These are phyloP conservation scores for Acrocephalus scirpaceus DNA, from an alignment of 2,797 vertebrate genomes.

Conservation along the genomic window DNA sequence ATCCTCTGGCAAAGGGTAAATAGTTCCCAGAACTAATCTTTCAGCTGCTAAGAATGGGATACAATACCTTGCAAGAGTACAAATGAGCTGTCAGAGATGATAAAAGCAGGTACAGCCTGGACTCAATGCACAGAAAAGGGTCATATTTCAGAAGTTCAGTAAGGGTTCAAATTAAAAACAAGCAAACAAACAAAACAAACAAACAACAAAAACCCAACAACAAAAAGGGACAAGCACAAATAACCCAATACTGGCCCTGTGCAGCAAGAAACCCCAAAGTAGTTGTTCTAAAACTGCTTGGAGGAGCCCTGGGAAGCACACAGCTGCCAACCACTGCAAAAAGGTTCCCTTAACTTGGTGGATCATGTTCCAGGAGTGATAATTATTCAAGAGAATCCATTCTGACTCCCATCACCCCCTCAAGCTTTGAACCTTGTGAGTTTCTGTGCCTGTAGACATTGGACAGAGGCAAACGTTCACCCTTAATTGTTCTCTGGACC, in stretches of 20 bases:
- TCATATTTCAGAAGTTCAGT: background rate
- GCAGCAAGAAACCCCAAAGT: background rate
- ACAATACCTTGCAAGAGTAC: background rate
- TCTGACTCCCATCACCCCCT: background rate
- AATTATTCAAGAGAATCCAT: background rate
- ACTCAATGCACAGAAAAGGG: background rate
- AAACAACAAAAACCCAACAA: no score
- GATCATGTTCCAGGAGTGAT: background rate
- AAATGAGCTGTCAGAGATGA: background rate
- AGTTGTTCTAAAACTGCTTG: background rate
- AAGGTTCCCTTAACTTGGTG: accelerated
- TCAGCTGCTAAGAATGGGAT: background rate
- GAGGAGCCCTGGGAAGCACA: background rate
- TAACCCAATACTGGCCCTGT: background rate
- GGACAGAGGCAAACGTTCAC: background rate
- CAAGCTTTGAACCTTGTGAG: background rate
- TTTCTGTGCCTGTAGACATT: background rate
- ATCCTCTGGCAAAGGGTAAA: background rate
- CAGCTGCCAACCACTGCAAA: background rate
- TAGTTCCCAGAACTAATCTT: background rate
- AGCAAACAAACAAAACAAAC: background rate
- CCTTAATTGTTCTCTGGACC: background rate
- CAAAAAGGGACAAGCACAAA: background rate
- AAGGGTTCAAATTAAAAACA: background rate
- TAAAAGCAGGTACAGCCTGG: background rate